A percentile compares a stretch with the other conserved stretches of the same genome.
Evolutionary conservation across 2,113 vertebrate genomes (phyloP).

Genomic region (Sylvietta virens): DNA sequence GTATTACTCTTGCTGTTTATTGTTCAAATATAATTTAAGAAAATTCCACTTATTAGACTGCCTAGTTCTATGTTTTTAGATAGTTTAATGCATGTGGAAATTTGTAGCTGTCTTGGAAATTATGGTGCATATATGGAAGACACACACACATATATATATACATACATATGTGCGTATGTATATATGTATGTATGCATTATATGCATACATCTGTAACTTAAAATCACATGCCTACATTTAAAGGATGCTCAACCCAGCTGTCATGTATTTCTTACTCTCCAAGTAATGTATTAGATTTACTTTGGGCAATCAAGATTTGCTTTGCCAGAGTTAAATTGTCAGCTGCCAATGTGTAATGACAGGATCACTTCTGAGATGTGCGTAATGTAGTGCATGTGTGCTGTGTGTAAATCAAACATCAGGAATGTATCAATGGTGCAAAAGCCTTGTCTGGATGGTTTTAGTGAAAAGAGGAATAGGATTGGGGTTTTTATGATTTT

Average conservation of each 20-base stretch:
- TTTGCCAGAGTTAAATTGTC: slow-evolving; percentile 58
- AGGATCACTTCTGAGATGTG: slow-evolving; percentile 52
- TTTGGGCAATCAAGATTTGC: slow-evolving; percentile 69
- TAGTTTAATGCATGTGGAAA: slow-evolving; percentile 79
- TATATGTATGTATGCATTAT: neutral
- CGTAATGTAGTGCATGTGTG: slow-evolving; percentile 57
- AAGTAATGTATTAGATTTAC: slow-evolving; percentile 64
- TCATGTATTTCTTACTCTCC: slow-evolving; percentile 59
- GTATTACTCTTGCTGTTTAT: slow-evolving; percentile 95
- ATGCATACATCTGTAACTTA: slow-evolving; percentile 66
- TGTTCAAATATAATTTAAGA: slow-evolving; percentile 97
- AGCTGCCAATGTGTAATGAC: slow-evolving; percentile 37
- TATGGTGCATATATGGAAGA: slow-evolving; percentile 72
- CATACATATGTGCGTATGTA: neutral
- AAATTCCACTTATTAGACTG: slow-evolving; percentile 80
- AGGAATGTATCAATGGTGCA: slow-evolving; percentile 65
- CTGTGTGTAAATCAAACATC: slow-evolving; percentile 39
- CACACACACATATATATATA: slow-evolving; percentile 63
- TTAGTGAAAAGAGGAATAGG: slow-evolving; percentile 48
- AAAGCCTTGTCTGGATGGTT: slow-evolving; percentile 92
- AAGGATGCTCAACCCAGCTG: slow-evolving; percentile 51
- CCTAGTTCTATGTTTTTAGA: slow-evolving; percentile 88
- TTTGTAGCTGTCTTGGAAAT: slow-evolving; percentile 75
- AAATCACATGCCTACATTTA: slow-evolving; percentile 70
- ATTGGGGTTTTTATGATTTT: slow-evolving; percentile 24